Conservation (phyloP, 2,113 vertebrate species). For the Amia ocellicauda region DNA sequence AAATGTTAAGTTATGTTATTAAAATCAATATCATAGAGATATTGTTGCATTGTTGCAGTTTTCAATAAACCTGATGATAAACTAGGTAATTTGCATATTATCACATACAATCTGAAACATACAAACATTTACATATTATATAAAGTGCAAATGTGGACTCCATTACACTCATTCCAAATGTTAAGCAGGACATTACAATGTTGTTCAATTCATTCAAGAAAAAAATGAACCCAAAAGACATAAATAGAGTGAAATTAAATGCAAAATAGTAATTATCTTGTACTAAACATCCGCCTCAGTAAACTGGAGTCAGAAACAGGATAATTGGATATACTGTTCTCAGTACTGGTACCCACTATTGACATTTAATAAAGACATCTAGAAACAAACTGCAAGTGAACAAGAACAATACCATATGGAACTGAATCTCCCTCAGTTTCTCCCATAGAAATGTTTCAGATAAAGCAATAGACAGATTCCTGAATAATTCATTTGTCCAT, state of each 20-base stretch:
- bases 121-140: conserved; percentile 17
- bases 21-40: too few species aligned
- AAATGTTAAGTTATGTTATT: too few species aligned
- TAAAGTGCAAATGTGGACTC: conserved; percentile 16
- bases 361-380: conserved; percentile 16
- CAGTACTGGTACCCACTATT: not conserved
- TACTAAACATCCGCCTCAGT: too few species aligned
- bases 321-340: not conserved
- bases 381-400: conserved; percentile 33
- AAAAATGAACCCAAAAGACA: too few species aligned
- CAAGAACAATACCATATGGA: conserved; percentile 17
- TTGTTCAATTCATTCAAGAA: not conserved
- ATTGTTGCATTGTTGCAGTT: too few species aligned
- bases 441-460: conserved; percentile 11
- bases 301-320: too few species aligned
- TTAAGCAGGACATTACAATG: conserved; percentile 1
- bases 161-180: conserved; percentile 10
- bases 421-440: conserved; percentile 1
- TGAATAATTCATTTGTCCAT: conserved; percentile 73
- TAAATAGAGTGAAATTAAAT: too few species aligned
- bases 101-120: conserved; percentile 23
- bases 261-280: too few species aligned
- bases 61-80: not conserved
- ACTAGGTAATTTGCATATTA: conserved; percentile 22
- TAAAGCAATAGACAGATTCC: conserved; percentile 58